Base-by-base conservation (phyloP, 2,888 invertebrate genomes). In the Girardia tigrina region DNA sequence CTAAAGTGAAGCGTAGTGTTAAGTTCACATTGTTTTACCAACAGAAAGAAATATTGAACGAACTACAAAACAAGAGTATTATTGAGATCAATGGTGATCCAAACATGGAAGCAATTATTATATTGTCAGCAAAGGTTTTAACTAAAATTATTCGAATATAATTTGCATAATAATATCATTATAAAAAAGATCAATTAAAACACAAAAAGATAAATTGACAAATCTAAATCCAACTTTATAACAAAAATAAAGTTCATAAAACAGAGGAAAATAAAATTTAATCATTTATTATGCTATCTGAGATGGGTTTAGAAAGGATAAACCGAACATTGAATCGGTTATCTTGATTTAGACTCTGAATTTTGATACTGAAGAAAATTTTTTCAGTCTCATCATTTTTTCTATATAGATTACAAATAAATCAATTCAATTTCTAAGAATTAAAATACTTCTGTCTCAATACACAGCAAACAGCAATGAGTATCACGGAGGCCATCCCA, bases 181-280 rank as follows among this genome's bases (percentile, higher is more conserved):
- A n/a, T n/a, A n/a, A n/a, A n/a, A n/a, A n/a, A n/a, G n/a, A n/a
- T n/a, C n/a, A n/a, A n/a, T n/a, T n/a, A n/a, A n/a, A n/a, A n/a
- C n/a, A n/a, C n/a, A n/a, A n/a, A n/a, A n/a, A n/a, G n/a, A n/a
- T n/a, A n/a, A n/a, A n/a, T n/a, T n/a, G n/a, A n/a, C n/a, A n/a
- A n/a, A n/a, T n/a, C n/a, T n/a, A n/a, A n/a, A 56, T 56, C 23
- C 8, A 56, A 56, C n/a, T 8, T 56, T 56, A 6, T 6, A 56
- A 56, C 23, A 56, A 56, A 56, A 56, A 56, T 56, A 56, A 56
- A 56, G n/a, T 56, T 56, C 56, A 56, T 56, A 56, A 56, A 56
- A 36, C n/a, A 56, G n/a, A 20, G n/a, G 4, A 23, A 56, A 56
- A 20, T 20, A 56, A 56, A 56, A 56, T 56, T 20, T 20, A 56